Conservation (phyloP, 2,113 vertebrate species). For the Nerophis lumbriciformis region DNA sequence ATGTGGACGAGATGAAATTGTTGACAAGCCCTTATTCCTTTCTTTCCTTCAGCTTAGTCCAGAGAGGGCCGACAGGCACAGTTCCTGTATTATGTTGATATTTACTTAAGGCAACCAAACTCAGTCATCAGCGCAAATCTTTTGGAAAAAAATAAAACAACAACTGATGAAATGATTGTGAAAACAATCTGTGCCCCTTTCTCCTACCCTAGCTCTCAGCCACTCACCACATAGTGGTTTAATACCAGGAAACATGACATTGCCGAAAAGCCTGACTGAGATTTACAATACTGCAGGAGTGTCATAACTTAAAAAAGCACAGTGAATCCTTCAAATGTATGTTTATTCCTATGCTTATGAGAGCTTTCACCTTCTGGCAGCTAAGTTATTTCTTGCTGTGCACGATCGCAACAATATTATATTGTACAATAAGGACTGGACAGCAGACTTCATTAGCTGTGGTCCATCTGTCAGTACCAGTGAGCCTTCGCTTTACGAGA, state of each 20-base stretch:
- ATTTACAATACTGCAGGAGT: conserved; percentile 58
- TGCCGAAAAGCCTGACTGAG: conserved; percentile 33
- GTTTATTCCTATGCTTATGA: conserved; percentile 41
- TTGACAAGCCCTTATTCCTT: conserved; percentile 44
- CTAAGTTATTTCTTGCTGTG: conserved; percentile 43
- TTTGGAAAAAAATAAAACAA: conserved; percentile 13
- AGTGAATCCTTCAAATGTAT: conserved; percentile 48
- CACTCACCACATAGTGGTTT: conserved; percentile 11
- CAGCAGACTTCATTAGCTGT: conserved; percentile 42
- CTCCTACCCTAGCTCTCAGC: conserved; percentile 18
- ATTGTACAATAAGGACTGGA: conserved; percentile 36
- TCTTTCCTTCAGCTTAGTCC: conserved; percentile 24
- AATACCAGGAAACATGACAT: conserved; percentile 25
- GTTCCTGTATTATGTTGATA: conserved; percentile 43
- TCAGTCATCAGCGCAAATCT: conserved; percentile 33
- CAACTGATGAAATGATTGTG: conserved; percentile 6
- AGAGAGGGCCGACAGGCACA: conserved; percentile 56
- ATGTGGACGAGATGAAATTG: conserved; percentile 15
- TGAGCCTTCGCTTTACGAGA: conserved; percentile 57
- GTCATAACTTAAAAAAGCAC: conserved; percentile 41
- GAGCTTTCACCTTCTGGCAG: conserved; percentile 44
- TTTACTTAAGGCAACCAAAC: conserved; percentile 69
- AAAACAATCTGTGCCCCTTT: conserved; percentile 12
- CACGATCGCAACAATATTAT: conserved; percentile 49
- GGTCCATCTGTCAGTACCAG: conserved; percentile 72